A percentile compares a stretch with the other conserved stretches of the same genome.
Evolutionary conservation across 1,140 invertebrate genomes (phyloP).

Genomic region (roundworm (Caenorhabditis elegans)): DNA sequence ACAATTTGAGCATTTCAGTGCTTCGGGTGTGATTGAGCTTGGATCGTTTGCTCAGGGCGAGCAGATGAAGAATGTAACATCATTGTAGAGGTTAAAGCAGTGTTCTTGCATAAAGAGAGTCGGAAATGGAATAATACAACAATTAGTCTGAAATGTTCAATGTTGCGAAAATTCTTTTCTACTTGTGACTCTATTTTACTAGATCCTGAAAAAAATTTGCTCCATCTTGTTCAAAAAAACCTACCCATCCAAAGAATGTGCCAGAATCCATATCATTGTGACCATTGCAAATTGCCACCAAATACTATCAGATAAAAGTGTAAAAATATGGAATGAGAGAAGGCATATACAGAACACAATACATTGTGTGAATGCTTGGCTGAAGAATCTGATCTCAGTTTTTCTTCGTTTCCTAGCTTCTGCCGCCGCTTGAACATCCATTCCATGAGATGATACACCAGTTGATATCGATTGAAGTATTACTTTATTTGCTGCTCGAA

Average conservation of each 20-base stretch:
- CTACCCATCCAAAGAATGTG: background rate
- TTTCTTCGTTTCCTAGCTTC: background rate
- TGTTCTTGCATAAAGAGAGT: background rate
- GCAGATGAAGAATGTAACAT: background rate
- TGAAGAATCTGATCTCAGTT: constrained; percentile 21
- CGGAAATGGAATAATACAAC: constrained; percentile 3
- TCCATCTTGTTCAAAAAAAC: no score
- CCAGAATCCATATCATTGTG: background rate
- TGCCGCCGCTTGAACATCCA: background rate
- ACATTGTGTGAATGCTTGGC: background rate
- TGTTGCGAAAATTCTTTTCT: background rate
- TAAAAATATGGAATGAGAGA: background rate
- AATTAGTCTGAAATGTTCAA: background rate
- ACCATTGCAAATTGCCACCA: constrained; percentile 7
- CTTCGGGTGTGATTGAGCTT: background rate
- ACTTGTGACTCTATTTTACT: no score
- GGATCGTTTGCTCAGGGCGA: background rate
- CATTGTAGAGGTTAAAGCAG: background rate
- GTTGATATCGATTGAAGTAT: background rate
- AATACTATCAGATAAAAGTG: background rate
- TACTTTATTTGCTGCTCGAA: background rate
- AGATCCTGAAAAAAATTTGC: no score
- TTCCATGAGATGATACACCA: background rate
- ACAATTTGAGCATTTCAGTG: background rate
- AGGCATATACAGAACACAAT: background rate